Conservation (phyloP, 2,888 invertebrate species). For the Orgyia antiqua region DNA sequence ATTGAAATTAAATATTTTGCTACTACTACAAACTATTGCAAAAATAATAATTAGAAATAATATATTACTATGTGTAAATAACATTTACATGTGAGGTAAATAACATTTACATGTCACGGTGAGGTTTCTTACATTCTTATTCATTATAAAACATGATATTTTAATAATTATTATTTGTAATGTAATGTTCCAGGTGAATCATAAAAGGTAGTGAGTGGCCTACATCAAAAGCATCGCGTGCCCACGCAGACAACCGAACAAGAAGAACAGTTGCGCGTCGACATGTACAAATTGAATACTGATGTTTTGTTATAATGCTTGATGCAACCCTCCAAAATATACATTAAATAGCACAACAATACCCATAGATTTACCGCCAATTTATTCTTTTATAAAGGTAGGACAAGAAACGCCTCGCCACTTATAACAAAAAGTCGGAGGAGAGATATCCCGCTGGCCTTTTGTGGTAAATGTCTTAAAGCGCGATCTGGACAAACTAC, state of each 20-base stretch:
- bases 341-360: conserved; percentile 70
- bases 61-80: too few relatives aligned
- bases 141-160: too few relatives aligned
- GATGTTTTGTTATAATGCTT: conserved; percentile 46
- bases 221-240: conserved; percentile 48
- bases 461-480: conserved; percentile 58
- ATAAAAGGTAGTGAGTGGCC: conserved; percentile 56
- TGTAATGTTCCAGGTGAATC: conserved; percentile 43
- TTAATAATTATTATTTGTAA: too few relatives aligned
- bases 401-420: conserved; percentile 69
- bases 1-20: too few relatives aligned
- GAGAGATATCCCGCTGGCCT: conserved; percentile 68
- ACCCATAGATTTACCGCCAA: conserved; percentile 73
- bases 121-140: too few relatives aligned
- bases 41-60: too few relatives aligned
- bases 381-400: conserved; percentile 67
- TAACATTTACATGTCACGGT: too few relatives aligned
- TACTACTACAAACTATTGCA: too few relatives aligned
- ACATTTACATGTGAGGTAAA: too few relatives aligned
- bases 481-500: conserved; percentile 68
- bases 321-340: conserved; percentile 57
- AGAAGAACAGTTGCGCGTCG: conserved; percentile 62
- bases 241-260: conserved; percentile 51
- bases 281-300: conserved; percentile 65
- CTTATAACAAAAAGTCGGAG: conserved; percentile 72